Percentiles rank a stretch among this genome's conserved stretches.
Conservation (phyloP, 1,140 invertebrate genomes). For the Aphidius ervi region DNA sequence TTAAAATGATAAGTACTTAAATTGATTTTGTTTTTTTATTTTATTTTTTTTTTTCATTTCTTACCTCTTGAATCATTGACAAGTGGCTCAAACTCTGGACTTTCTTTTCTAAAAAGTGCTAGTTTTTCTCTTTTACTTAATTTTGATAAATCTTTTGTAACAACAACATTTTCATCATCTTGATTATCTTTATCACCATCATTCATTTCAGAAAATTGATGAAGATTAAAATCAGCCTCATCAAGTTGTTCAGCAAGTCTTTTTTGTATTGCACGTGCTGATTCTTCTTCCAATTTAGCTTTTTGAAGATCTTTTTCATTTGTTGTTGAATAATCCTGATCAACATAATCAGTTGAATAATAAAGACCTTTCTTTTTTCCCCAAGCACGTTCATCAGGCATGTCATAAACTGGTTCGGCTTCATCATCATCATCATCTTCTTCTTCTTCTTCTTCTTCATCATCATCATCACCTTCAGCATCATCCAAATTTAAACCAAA, state of each 20-base stretch:
- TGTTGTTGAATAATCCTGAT: slow-evolving; percentile 72
- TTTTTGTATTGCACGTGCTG: slow-evolving; percentile 77
- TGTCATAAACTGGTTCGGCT: slow-evolving; percentile 58
- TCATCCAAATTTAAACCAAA: slow-evolving; percentile 52
- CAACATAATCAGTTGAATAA: slow-evolving; percentile 84
- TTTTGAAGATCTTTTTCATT: slow-evolving; percentile 65
- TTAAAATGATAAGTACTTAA: background rate
- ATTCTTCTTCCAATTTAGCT: slow-evolving; percentile 79
- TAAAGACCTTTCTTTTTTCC: slow-evolving; percentile 74
- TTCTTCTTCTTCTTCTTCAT: slow-evolving; percentile 53
- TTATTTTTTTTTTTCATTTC: slow-evolving; percentile 19
- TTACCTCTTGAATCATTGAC: slow-evolving; percentile 74
- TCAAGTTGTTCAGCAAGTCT: slow-evolving; percentile 73
- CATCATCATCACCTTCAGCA: slow-evolving; percentile 25
- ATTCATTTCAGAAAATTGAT: slow-evolving; percentile 54
- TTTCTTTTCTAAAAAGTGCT: slow-evolving; percentile 74
- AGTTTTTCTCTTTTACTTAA: slow-evolving; percentile 71
- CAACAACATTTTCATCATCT: slow-evolving; percentile 50
- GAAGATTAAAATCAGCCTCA: slow-evolving; percentile 76
- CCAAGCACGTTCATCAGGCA: slow-evolving; percentile 81
- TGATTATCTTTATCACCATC: slow-evolving; percentile 37
- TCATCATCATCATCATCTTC: slow-evolving; percentile 48
- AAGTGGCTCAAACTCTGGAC: slow-evolving; percentile 74
- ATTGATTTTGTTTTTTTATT: slow-evolving; percentile 11
- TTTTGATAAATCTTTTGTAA: slow-evolving; percentile 71